Percentiles rank a stretch among this genome's conserved stretches.
Evolutionary conservation across 2,888 invertebrate genomes (phyloP).

Genomic region (Drosophila mayaguana): DNA sequence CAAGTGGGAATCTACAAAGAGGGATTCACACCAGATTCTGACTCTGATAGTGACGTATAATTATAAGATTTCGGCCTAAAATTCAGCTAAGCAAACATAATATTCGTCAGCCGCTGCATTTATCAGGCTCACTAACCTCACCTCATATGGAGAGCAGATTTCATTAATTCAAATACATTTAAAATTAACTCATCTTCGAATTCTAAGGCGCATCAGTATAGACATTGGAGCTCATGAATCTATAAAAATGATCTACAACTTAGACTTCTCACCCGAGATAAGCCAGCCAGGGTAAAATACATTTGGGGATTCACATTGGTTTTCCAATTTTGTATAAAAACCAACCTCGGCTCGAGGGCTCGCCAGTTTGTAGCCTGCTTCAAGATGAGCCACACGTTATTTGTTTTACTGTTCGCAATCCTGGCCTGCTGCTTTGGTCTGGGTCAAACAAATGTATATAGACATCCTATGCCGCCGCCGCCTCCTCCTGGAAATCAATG

Average conservation of each 20-base stretch:
- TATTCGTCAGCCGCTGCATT: too few species aligned
- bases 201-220: not conserved
- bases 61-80: too few species aligned
- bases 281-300: not conserved
- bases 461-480: slow-evolving; percentile 1
- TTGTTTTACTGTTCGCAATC: slow-evolving; percentile 4
- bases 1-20: not conserved
- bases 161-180: too few species aligned
- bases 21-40: not conserved
- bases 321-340: slow-evolving; percentile 8
- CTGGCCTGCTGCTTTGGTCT: slow-evolving; percentile 10
- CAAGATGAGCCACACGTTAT: slow-evolving; percentile 15
- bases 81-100: too few species aligned
- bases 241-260: not conserved
- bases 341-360: too few species aligned
- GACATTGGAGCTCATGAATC: not conserved
- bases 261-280: not conserved
- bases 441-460: not conserved
- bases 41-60: too few species aligned
- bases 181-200: too few species aligned
- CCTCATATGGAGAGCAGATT: too few species aligned
- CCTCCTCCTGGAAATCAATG: slow-evolving; percentile 14
- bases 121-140: too few species aligned
- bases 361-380: not conserved
- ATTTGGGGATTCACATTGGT: not conserved